Base-by-base conservation (phyloP, 2,888 invertebrate species). In the Melanostoma scalare region DNA sequence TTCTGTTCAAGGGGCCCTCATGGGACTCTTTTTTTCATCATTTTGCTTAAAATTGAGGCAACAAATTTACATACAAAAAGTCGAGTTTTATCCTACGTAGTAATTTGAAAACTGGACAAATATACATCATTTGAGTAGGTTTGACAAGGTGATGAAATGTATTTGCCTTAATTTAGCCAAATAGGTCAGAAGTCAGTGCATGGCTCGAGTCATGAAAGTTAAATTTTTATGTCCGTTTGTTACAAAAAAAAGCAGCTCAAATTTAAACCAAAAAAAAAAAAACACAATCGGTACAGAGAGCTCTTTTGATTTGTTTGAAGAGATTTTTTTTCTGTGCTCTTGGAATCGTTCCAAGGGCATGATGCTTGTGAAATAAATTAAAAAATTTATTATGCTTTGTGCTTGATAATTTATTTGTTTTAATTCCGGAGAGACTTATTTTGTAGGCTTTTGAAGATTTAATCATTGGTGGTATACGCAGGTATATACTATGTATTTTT, bases 281-380 rank as follows among this genome's bases (percentile, higher is more conserved):
- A 20, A 20, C 20, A 20, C 20, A 20, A 20, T 20, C 20, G 20
- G 20, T 20, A 6, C 36, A 46, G 1, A 46, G 2, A 35, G 1
- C 9, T 36, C 33, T 42, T 10, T 33, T 44, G 36, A 6, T n/a
- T 58, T 60, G 44, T 60, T 8, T 60, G 33, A 31, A 60, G 9
- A 10, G 3, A 58, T 9, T 10, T 36, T 4, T 30, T 4, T 38
- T 56, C 20, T 56, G 20, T 30, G 36, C 4, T 44, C 46, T 46
- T 61, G 61, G 61, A 61, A 46, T 46, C 35, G 46, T 46, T 46
- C 61, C 61, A 61, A 61, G 33, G 61, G 61, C 35, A 61, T 46
- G 33, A 35, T 60, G 8, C 33, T 58, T 6, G 31, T 40, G 10
- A 44, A 60, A 44, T 60, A 46, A 60, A 60, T 60, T 60, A 9